Conservation (phyloP, 2,888 invertebrate genomes). For the Orthosia gothica region DNA sequence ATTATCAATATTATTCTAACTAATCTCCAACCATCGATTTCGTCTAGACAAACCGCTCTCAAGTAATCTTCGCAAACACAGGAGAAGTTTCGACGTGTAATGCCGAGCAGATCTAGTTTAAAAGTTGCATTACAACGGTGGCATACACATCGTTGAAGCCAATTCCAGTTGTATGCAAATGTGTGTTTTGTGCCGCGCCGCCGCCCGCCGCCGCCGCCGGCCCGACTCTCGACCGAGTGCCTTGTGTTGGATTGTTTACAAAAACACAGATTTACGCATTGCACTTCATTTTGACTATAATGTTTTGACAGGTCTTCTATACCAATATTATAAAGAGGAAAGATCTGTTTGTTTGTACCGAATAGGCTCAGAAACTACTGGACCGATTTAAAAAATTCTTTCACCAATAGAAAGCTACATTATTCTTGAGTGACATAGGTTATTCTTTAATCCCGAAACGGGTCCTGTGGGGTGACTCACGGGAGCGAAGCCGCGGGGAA, state of each 20-base stretch:
- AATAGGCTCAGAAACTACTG: no score
- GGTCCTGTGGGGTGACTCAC: no score
- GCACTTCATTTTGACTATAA: slow-evolving; percentile 28
- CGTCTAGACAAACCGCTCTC: slow-evolving; percentile 45
- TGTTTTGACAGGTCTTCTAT: slow-evolving; percentile 17
- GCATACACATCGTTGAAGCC: slow-evolving; percentile 76
- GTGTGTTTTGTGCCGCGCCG: slow-evolving; percentile 68
- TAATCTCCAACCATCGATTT: not conserved
- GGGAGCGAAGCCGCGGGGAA: no score
- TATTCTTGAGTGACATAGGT: no score
- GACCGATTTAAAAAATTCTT: no score
- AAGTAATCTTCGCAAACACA: slow-evolving; percentile 50
- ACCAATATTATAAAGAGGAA: no score
- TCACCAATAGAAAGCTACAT: no score
- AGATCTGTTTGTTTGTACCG: no score
- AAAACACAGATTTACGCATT: slow-evolving; percentile 58
- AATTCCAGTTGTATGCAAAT: slow-evolving; percentile 86
- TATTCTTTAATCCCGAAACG: no score
- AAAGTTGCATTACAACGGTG: slow-evolving; percentile 79
- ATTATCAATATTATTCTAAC: no score
- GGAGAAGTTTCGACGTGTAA: slow-evolving; percentile 60
- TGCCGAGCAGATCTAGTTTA: slow-evolving; percentile 71
- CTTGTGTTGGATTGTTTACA: slow-evolving; percentile 48
- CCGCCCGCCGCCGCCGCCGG: slow-evolving; percentile 23
- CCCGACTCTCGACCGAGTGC: slow-evolving; percentile 27